Base-by-base conservation (phyloP, 2,888 invertebrate genomes). In the Brachypterus glaber region DNA sequence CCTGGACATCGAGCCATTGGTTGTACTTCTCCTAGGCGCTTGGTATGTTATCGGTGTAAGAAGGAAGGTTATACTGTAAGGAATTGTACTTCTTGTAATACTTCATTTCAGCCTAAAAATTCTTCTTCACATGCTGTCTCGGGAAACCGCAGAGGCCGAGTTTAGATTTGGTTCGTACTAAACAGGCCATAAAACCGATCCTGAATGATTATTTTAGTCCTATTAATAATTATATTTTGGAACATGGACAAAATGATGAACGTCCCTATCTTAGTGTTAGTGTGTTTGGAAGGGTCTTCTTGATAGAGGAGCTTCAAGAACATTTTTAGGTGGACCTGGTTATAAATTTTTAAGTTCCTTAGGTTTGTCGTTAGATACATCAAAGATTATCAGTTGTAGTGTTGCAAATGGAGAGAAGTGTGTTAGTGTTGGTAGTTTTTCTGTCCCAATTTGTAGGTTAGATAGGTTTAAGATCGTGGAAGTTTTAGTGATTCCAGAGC, bases 241-340 rank as follows among this genome's bases (percentile, higher is more conserved):
- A 36, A 7, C 30, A 36, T 18, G 27, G 30, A 30, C 1, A 15
- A 11, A 13, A 17, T 3, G 37, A 37, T 14, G 31, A 37, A 15
- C 37, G 37, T 8, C 31, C 31, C 4, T 37, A 31, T 21, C 13
- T 37, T 1, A 37, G 13, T 3, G n/a, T 37, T 13, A 15, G 25
- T 8, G 31, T 32, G n/a, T 32, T 37, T 5, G 37, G 24, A 8
- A 30, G 8, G 8, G 42, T 2, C 21, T 44, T 3, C 16, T 45
- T 12, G 42, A 42, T 38, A 37, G 37, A n/a, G 43, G 45, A 26
- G 45, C 43, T 4, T 34, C 39, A 2, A n/a, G 34, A 5, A 43
- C 40, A 11, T 29, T 45, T 24, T 12, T 43, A 3, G 41, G 43
- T 3, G 15, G 21, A 9, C 17, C 31, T 14, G 40, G 45, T 16